Conservation (phyloP, 2,888 invertebrate genomes). For the Melangyna quadrimaculata region DNA sequence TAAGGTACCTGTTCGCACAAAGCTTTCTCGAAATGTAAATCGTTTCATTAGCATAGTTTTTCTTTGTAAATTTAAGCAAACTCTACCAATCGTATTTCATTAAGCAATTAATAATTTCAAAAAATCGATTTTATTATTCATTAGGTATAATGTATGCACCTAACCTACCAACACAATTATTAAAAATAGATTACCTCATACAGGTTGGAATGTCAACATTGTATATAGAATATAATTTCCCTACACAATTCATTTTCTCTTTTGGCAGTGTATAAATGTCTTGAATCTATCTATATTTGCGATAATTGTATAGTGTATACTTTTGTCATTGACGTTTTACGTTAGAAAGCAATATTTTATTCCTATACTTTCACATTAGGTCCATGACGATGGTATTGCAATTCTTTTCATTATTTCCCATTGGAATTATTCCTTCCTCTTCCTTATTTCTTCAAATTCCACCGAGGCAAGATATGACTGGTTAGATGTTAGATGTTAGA, state of each 20-base stretch:
- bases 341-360: not conserved
- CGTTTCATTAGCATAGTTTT: too few relatives aligned
- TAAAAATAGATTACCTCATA: not conserved
- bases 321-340: slow-evolving; percentile 6
- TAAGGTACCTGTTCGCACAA: too few relatives aligned
- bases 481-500: too few relatives aligned
- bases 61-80: too few relatives aligned
- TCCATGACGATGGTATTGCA: slow-evolving; percentile 31
- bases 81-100: too few relatives aligned
- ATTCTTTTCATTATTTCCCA: slow-evolving; percentile 58
- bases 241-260: not conserved
- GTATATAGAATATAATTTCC: not conserved
- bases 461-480: not conserved
- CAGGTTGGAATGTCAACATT: slow-evolving; percentile 5
- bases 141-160: too few relatives aligned
- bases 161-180: too few relatives aligned
- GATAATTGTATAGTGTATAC: slow-evolving; percentile 28
- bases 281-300: slow-evolving; percentile 17
- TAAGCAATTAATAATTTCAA: too few relatives aligned
- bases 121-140: too few relatives aligned
- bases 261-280: slow-evolving; percentile 1
- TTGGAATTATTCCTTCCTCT: slow-evolving; percentile 22
- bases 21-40: too few relatives aligned
- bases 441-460: slow-evolving; percentile 20
- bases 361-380: not conserved